Conservation (phyloP, 2,888 invertebrate species). For the Parnassius mnemosyne region DNA sequence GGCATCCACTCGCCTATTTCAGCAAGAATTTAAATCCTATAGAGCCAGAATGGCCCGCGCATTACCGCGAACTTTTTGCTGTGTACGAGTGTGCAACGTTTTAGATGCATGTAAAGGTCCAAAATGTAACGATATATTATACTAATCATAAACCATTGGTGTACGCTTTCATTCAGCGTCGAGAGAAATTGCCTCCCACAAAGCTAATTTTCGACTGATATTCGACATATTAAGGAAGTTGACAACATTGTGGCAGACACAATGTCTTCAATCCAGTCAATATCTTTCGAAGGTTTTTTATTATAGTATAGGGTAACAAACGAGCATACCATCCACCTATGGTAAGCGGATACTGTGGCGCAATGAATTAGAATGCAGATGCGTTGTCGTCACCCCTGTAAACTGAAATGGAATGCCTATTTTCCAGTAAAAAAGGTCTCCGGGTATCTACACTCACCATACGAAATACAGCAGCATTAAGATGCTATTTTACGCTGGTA, state of each 20-base stretch:
- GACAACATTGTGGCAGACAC: background rate
- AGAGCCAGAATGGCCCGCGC: constrained; percentile 24
- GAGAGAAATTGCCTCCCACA: background rate
- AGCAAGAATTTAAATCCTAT: background rate
- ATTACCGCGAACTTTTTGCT: constrained; percentile 32
- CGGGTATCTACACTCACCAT: no score
- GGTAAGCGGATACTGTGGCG: no score
- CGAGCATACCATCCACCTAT: no score
- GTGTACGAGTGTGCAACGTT: constrained; percentile 33
- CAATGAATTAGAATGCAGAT: no score
- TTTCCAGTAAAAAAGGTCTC: no score
- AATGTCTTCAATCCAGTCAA: background rate
- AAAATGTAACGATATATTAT: constrained; percentile 27
- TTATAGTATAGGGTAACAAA: background rate
- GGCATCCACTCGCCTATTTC: background rate
- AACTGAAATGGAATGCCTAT: no score
- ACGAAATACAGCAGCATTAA: no score
- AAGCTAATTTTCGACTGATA: background rate
- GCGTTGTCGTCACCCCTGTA: no score
- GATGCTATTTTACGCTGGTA: no score
- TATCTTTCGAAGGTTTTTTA: background rate
- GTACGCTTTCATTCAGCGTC: constrained; percentile 27
- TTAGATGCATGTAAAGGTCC: constrained; percentile 31
- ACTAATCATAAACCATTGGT: constrained; percentile 33
- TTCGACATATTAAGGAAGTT: background rate